phyloP scores from a whole-genome alignment of 1,140 invertebrate species.

The Elymnias hypermnestra region DNA sequence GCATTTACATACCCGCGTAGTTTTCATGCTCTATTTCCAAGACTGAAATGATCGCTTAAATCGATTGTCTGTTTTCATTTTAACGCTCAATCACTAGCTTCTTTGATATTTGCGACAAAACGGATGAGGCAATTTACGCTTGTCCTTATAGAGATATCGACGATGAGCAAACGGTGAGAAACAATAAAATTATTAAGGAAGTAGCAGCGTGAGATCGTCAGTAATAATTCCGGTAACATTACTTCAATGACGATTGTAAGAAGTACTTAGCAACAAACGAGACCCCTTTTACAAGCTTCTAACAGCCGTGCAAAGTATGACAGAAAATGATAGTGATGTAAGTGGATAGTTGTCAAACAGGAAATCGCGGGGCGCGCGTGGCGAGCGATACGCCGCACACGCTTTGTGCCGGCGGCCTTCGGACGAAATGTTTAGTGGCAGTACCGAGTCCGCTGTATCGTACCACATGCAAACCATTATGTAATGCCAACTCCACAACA shows the following conservation, averaged over 20 bases:
- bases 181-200: slow-evolving; percentile 46
- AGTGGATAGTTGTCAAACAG: slow-evolving; percentile 74
- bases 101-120: slow-evolving; percentile 43
- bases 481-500: slow-evolving; percentile 57
- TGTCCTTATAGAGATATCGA: slow-evolving; percentile 22
- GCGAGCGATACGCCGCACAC: slow-evolving; percentile 58
- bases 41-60: slow-evolving; percentile 60
- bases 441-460: slow-evolving; percentile 35
- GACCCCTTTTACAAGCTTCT: slow-evolving; percentile 68
- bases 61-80: slow-evolving; percentile 53
- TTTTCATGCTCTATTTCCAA: slow-evolving; percentile 63
- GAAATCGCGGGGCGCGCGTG: slow-evolving; percentile 68
- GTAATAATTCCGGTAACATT: slow-evolving; percentile 55
- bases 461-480: slow-evolving; percentile 59
- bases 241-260: slow-evolving; percentile 51
- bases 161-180: no score
- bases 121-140: slow-evolving; percentile 30
- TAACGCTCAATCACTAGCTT: slow-evolving; percentile 33
- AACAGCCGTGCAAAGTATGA: slow-evolving; percentile 60
- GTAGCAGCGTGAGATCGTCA: slow-evolving; percentile 41
- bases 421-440: slow-evolving; percentile 60
- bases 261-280: slow-evolving; percentile 60
- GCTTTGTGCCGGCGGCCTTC: slow-evolving; percentile 67
- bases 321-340: slow-evolving; percentile 74
- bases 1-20: slow-evolving; percentile 44